These are phyloP conservation scores for Phymatocera aterrima DNA, from an alignment of 2,888 invertebrate species.

Conservation along the genomic window DNA sequence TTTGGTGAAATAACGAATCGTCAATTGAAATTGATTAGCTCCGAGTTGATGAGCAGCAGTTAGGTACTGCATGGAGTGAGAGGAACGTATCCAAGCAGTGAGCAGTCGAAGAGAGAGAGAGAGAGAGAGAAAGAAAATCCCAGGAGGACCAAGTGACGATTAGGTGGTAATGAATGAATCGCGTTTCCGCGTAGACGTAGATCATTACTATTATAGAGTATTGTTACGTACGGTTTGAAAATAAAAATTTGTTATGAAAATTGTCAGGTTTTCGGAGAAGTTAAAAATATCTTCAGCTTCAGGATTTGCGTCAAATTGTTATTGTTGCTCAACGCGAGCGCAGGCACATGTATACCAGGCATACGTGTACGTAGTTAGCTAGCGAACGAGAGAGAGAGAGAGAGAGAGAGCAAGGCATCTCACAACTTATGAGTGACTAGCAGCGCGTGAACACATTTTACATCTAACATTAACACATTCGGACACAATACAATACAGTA, in stretches of 20 bases:
- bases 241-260: not conserved
- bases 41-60: not conserved
- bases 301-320: slow-evolving; percentile 1
- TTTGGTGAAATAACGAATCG: slow-evolving; percentile 30
- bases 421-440: slow-evolving; percentile 1
- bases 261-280: slow-evolving; percentile 4
- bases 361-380: not conserved
- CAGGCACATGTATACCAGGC: not conserved
- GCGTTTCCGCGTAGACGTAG: too few species aligned
- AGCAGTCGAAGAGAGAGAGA: too few species aligned
- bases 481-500: not conserved
- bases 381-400: too few species aligned
- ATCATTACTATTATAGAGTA: too few species aligned
- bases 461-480: slow-evolving; percentile 34
- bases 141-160: too few species aligned
- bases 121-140: too few species aligned
- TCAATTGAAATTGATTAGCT: slow-evolving; percentile 40
- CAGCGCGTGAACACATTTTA: slow-evolving; percentile 35
- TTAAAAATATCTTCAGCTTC: not conserved
- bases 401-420: too few species aligned
- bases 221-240: too few species aligned
- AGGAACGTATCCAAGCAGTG: too few species aligned
- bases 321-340: not conserved
- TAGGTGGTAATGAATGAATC: too few species aligned
- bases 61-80: not conserved